A percentile compares a stretch with the other conserved stretches of the same genome.
phyloP scores from a whole-genome alignment of 2,888 invertebrate genomes.

The Nomada hirtipes region DNA sequence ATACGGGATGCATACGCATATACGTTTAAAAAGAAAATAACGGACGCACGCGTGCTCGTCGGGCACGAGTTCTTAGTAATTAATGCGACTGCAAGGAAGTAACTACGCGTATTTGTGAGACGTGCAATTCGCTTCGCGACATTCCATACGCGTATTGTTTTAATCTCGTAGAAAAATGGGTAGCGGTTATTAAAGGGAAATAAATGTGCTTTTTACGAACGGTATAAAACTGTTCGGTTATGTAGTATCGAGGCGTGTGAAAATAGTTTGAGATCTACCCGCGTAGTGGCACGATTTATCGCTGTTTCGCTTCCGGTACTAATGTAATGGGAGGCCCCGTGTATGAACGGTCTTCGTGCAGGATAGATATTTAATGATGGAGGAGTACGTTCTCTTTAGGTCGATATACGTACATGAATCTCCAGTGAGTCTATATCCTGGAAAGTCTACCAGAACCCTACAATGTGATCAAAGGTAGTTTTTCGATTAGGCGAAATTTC shows the following conservation, averaged over 20 bases:
- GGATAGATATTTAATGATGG: slow-evolving; percentile 22
- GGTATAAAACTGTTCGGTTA: not conserved
- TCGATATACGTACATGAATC: slow-evolving; percentile 36
- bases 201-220: slow-evolving; percentile 33
- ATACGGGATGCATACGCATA: slow-evolving; percentile 22
- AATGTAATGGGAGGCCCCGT: slow-evolving; percentile 16
- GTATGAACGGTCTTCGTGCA: slow-evolving; percentile 17
- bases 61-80: slow-evolving; percentile 16
- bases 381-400: slow-evolving; percentile 19
- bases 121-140: slow-evolving; percentile 36
- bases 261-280: not conserved
- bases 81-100: slow-evolving; percentile 32
- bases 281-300: slow-evolving; percentile 3
- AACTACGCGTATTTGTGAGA: slow-evolving; percentile 57
- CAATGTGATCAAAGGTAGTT: slow-evolving; percentile 60
- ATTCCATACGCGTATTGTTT: slow-evolving; percentile 31
- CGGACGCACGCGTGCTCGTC: not conserved
- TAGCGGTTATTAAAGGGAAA: slow-evolving; percentile 15
- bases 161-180: not conserved
- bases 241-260: not conserved
- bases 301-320: slow-evolving; percentile 23
- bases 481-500: slow-evolving; percentile 48
- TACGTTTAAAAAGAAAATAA: not conserved
- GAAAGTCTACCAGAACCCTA: slow-evolving; percentile 72
- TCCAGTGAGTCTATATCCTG: slow-evolving; percentile 69